Conservation (phyloP, 2,113 vertebrate species). For the Rhagologus leucostigma region DNA sequence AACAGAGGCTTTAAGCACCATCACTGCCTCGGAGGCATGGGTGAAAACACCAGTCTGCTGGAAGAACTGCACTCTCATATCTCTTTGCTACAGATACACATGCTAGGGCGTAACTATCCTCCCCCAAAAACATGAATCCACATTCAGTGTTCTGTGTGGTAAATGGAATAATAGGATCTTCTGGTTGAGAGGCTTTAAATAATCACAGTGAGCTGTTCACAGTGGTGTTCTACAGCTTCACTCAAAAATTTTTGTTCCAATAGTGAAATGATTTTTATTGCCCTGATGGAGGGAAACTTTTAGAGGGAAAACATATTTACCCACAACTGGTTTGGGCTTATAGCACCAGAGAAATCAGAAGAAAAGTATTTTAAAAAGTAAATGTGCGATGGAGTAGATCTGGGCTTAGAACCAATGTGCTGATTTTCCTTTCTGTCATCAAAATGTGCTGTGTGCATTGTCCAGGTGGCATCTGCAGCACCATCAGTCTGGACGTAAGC, state of each 20-base stretch:
- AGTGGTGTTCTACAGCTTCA: not conserved
- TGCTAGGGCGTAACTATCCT: not conserved
- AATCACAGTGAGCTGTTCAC: not conserved
- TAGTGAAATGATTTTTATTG: not conserved
- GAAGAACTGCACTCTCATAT: not conserved
- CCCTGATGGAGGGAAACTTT: not conserved
- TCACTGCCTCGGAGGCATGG: not conserved
- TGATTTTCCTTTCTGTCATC: not conserved
- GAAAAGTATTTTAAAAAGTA: not conserved
- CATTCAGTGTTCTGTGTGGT: not conserved
- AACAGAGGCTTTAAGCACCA: not conserved
- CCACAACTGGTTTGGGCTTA: not conserved
- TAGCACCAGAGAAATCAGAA: not conserved
- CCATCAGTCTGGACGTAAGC: not conserved
- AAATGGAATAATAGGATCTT: not conserved
- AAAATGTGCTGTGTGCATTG: rapidly evolving
- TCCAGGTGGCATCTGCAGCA: not conserved
- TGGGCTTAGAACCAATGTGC: not conserved
- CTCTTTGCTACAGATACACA: not conserved
- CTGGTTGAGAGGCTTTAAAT: not conserved
- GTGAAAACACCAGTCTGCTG: not conserved
- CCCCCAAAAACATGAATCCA: not conserved
- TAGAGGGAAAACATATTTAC: not conserved
- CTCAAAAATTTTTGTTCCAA: not conserved
- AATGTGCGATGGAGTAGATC: not conserved